A percentile compares a stretch with the other conserved stretches of the same genome.
These are phyloP conservation scores for Campoletis raptor DNA, from an alignment of 2,888 invertebrate species.

Conservation along the genomic window DNA sequence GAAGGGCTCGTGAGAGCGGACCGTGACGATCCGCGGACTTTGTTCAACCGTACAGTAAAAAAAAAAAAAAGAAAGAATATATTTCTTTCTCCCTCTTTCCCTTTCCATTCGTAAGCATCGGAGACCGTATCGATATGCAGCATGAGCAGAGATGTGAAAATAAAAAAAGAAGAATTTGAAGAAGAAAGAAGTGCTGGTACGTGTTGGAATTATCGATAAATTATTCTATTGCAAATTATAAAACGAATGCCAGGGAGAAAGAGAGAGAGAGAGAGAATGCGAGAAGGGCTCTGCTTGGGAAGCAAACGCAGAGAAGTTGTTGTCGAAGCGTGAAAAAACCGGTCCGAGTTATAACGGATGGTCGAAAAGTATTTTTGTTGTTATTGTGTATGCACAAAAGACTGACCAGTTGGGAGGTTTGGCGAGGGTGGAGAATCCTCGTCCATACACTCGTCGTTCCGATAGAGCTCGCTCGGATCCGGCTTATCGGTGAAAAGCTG, in stretches of 20 bases:
- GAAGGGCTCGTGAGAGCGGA: slow-evolving; percentile 65
- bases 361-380: slow-evolving; percentile 5
- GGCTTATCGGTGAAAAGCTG: slow-evolving; percentile 76
- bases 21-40: slow-evolving; percentile 67
- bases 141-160: slow-evolving; percentile 16
- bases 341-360: slow-evolving; percentile 49
- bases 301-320: slow-evolving; percentile 49
- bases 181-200: slow-evolving; percentile 32
- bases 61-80: slow-evolving; percentile 8
- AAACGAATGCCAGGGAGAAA: slow-evolving; percentile 28
- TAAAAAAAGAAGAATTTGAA: slow-evolving; percentile 19
- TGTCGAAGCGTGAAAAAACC: slow-evolving; percentile 63
- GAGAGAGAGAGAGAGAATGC: slow-evolving; percentile 6
- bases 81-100: slow-evolving; percentile 3
- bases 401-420: slow-evolving; percentile 73
- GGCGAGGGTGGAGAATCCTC: slow-evolving; percentile 68
- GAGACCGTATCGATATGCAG: neutral
- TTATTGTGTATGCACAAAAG: slow-evolving; percentile 4
- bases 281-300: slow-evolving; percentile 42
- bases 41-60: slow-evolving; percentile 64
- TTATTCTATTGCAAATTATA: slow-evolving; percentile 59
- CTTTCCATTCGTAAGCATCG: neutral
- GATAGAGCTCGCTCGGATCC: slow-evolving; percentile 57
- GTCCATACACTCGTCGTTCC: slow-evolving; percentile 53
- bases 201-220: slow-evolving; percentile 56